Evolutionary conservation across 2,797 vertebrate species (phyloP).

Genomic region (Hydrolagus colliei): DNA sequence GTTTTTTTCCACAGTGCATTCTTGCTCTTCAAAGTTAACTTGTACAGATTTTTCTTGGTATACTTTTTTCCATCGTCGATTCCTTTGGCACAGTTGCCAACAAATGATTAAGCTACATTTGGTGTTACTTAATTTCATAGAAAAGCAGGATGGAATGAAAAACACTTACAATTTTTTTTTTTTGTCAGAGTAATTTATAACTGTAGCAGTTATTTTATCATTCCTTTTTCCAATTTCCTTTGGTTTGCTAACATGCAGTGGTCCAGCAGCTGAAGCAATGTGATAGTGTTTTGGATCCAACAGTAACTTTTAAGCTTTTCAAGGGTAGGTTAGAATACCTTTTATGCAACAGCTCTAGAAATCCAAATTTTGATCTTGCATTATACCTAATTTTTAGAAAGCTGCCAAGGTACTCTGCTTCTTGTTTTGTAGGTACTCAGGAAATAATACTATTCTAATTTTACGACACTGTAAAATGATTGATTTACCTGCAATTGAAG

Average conservation of each 20-base stretch:
- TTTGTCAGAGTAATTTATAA: constrained; percentile 12
- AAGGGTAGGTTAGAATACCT: background rate
- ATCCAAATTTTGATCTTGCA: background rate
- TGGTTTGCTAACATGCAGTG: constrained; percentile 3
- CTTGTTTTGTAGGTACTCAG: background rate
- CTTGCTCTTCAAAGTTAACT: background rate
- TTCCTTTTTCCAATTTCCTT: background rate
- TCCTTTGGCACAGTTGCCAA: constrained; percentile 11
- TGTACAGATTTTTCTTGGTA: background rate
- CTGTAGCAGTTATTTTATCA: background rate
- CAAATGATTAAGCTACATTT: background rate
- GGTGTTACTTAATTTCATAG: background rate
- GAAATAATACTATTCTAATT: background rate
- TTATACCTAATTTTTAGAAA: background rate
- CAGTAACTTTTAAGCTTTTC: background rate
- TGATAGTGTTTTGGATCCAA: background rate
- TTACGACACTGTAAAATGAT: background rate
- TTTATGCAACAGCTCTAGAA: constrained; percentile 19
- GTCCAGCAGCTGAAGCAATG: background rate
- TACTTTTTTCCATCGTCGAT: background rate
- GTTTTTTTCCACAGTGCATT: constrained; percentile 1
- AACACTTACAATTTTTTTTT: background rate
- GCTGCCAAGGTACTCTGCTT: background rate
- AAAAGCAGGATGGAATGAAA: background rate
- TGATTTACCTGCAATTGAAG: background rate